A percentile compares a stretch with the other conserved stretches of the same genome.
These are phyloP conservation scores for Pogoniulus pusillus DNA, from an alignment of 2,797 vertebrate species.

Conservation along the genomic window DNA sequence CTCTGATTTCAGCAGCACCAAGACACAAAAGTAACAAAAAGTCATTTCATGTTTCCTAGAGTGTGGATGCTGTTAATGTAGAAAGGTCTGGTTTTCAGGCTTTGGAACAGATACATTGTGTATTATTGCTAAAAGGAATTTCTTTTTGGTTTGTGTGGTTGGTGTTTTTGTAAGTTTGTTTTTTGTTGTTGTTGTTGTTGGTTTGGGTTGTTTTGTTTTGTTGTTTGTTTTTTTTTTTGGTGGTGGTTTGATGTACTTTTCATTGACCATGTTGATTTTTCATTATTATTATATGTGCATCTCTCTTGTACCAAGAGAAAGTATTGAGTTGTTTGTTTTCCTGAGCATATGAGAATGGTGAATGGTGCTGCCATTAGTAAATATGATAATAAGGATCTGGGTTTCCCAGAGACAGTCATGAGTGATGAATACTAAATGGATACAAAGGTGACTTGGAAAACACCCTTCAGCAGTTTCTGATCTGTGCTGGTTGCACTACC, in stretches of 20 bases:
- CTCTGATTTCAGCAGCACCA: not conserved
- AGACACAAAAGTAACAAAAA: not conserved
- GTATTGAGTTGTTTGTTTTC: slow-evolving; percentile 14
- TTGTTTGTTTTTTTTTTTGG: too few relatives aligned
- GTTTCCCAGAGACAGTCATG: not conserved
- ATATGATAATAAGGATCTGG: slow-evolving; percentile 7
- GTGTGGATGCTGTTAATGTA: not conserved
- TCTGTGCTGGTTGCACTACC: not conserved
- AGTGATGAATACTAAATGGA: not conserved
- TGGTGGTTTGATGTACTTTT: not conserved
- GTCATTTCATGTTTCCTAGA: not conserved
- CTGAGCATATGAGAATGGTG: slow-evolving; percentile 9
- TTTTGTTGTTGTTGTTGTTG: too few relatives aligned
- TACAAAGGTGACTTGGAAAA: not conserved
- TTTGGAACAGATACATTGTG: not conserved
- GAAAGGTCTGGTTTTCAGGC: not conserved
- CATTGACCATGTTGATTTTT: slow-evolving; percentile 18
- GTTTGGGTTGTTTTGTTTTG: too few relatives aligned
- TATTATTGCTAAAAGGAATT: slow-evolving; percentile 29
- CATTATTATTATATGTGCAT: not conserved
- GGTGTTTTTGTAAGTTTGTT: too few relatives aligned
- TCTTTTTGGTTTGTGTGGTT: not conserved
- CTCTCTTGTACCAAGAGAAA: not conserved
- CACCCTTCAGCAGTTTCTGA: not conserved
- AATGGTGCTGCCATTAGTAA: slow-evolving; percentile 2